phyloP scores from a whole-genome alignment of 1,140 invertebrate genomes.

The Ips typographus region DNA sequence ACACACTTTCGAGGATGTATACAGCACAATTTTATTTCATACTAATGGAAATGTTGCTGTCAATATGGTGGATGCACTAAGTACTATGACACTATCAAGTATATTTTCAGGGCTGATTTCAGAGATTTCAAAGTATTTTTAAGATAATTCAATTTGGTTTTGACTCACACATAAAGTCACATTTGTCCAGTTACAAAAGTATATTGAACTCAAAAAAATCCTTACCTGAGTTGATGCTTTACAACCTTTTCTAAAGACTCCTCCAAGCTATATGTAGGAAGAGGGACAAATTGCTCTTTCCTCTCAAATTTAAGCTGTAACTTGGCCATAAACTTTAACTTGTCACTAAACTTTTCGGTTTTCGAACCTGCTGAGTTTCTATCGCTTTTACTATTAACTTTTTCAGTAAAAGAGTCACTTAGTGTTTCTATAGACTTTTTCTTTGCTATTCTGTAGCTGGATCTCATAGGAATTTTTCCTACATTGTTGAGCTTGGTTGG shows the following conservation, averaged over 20 bases:
- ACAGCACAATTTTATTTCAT: no score
- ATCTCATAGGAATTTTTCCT: slow-evolving; percentile 39
- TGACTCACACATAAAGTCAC: no score
- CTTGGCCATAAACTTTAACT: slow-evolving; percentile 44
- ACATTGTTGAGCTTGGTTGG: slow-evolving; percentile 27
- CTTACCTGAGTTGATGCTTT: neutral
- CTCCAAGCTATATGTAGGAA: slow-evolving; percentile 27
- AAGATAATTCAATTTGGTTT: no score
- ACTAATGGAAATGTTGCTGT: no score
- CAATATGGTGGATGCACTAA: no score
- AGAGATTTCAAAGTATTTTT: no score
- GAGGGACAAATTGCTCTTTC: slow-evolving; percentile 18
- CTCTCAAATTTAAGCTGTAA: slow-evolving; percentile 38
- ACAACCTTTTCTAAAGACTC: slow-evolving; percentile 27
- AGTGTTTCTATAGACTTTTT: slow-evolving; percentile 41
- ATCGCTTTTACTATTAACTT: slow-evolving; percentile 32
- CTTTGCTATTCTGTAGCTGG: slow-evolving; percentile 45
- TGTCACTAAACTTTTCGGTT: slow-evolving; percentile 37
- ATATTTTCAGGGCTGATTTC: no score
- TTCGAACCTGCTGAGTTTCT: neutral
- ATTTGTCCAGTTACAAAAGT: no score
- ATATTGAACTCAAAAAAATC: neutral
- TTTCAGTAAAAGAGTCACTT: slow-evolving; percentile 37
- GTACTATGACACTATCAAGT: no score
- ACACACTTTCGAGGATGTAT: no score